Conservation (phyloP, 1,140 invertebrate species). For the Metaphire vulgaris region DNA sequence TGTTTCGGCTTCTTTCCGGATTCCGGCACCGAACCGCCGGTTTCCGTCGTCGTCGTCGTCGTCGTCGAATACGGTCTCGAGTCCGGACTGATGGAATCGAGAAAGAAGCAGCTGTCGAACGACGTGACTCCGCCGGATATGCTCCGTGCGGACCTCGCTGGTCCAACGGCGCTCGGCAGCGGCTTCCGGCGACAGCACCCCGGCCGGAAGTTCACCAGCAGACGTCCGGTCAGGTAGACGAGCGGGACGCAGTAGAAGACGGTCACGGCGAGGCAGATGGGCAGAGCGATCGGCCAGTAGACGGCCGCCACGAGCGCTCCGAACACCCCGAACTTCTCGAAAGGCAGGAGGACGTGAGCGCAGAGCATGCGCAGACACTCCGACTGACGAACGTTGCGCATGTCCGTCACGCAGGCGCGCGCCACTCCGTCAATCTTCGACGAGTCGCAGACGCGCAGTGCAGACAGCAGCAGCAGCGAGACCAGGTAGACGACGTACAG, state of each 20-base stretch:
- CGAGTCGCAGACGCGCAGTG: constrained; percentile 68
- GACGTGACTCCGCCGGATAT: constrained; percentile 19
- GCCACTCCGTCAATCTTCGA: constrained; percentile 40
- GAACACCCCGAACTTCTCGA: constrained; percentile 30
- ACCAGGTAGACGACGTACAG: constrained; percentile 24
- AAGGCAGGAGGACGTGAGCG: constrained; percentile 25
- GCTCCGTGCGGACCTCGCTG: background rate
- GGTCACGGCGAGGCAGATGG: constrained; percentile 16
- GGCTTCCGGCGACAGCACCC: background rate
- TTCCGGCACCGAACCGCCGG: background rate
- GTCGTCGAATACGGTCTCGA: background rate
- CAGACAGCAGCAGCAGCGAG: constrained; percentile 1
- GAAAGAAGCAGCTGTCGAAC: constrained; percentile 19
- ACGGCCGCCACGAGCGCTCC: constrained; percentile 21
- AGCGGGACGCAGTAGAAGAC: constrained; percentile 28
- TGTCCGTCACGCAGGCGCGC: constrained; percentile 13
- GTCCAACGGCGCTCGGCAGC: background rate
- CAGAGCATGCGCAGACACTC: constrained; percentile 26
- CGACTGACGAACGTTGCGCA: constrained; percentile 9
- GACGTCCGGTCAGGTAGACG: constrained; percentile 23
- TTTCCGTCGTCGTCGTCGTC: background rate
- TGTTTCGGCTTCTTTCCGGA: background rate
- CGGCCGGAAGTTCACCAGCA: constrained; percentile 19
- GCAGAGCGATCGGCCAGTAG: constrained; percentile 28
- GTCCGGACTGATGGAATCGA: constrained; percentile 19